phyloP scores from a whole-genome alignment of 1,140 invertebrate species.

The Brachionus rubens region DNA sequence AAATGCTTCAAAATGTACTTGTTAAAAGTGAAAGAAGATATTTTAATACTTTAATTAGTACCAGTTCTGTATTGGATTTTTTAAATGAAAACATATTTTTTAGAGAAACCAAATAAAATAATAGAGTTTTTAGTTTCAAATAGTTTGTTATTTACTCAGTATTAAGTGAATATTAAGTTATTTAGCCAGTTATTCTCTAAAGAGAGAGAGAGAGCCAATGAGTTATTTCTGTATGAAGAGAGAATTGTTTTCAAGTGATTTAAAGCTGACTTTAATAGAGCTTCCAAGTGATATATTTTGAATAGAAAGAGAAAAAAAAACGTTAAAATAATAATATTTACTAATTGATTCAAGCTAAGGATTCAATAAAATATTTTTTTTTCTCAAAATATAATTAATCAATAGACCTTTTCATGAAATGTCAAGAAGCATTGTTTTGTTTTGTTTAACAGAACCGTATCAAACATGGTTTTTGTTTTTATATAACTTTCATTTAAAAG shows the following conservation, averaged over 20 bases:
- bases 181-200: constrained; percentile 13
- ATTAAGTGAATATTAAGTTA: constrained; percentile 22
- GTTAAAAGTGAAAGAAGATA: constrained; percentile 68
- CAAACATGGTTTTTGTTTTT: too few relatives aligned
- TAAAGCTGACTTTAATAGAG: neutral
- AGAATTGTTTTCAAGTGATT: neutral
- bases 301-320: neutral
- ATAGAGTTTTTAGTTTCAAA: neutral
- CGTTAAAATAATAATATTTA: neutral
- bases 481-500: too few relatives aligned
- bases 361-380: too few relatives aligned
- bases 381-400: too few relatives aligned
- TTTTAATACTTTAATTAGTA: constrained; percentile 74
- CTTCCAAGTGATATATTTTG: neutral
- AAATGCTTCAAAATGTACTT: constrained; percentile 81
- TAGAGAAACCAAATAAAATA: constrained; percentile 35
- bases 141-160: neutral
- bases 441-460: too few relatives aligned
- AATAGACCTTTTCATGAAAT: too few relatives aligned
- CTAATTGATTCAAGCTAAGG: neutral
- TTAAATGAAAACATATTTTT: constrained; percentile 62
- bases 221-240: too few relatives aligned
- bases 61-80: constrained; percentile 70
- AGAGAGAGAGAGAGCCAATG: too few relatives aligned
- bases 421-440: too few relatives aligned